These are phyloP conservation scores for Drosophila auraria DNA, from an alignment of 1,140 invertebrate species.

Conservation along the genomic window DNA sequence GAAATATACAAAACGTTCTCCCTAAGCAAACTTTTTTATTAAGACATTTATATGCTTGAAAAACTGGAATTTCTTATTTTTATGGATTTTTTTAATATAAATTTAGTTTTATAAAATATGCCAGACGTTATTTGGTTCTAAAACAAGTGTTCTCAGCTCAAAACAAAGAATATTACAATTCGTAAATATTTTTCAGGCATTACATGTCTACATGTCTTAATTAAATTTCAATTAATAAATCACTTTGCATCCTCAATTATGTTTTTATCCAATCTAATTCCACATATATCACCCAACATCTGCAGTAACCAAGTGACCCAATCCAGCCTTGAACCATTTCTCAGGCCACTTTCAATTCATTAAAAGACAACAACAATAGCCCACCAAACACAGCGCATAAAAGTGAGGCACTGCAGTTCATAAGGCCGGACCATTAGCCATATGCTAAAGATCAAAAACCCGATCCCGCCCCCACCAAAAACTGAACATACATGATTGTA, in stretches of 20 bases:
- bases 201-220: not conserved
- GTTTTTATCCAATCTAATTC: slow-evolving; percentile 1
- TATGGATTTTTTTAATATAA: no score
- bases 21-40: not conserved
- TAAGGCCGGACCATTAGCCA: slow-evolving; percentile 58
- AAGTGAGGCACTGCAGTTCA: slow-evolving; percentile 47
- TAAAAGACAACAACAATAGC: slow-evolving; percentile 12
- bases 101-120: not conserved
- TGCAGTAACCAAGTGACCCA: slow-evolving; percentile 22
- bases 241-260: not conserved
- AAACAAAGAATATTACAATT: no score
- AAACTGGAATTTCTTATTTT: not conserved
- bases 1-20: not conserved
- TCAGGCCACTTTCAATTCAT: slow-evolving; percentile 40
- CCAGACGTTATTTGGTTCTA: no score
- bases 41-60: not conserved
- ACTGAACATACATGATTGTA: slow-evolving; percentile 11
- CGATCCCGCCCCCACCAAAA: slow-evolving; percentile 36
- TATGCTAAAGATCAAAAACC: slow-evolving; percentile 71
- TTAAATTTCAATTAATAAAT: slow-evolving; percentile 4
- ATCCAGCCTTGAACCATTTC: slow-evolving; percentile 45
- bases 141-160: not conserved
- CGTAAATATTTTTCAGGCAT: not conserved
- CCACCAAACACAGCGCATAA: slow-evolving; percentile 16
- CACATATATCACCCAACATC: not conserved